A percentile compares a stretch with the other conserved stretches of the same genome.
phyloP scores from a whole-genome alignment of 92 coral and sea anemone genomes.

The Zoanthus solanderi region DNA sequence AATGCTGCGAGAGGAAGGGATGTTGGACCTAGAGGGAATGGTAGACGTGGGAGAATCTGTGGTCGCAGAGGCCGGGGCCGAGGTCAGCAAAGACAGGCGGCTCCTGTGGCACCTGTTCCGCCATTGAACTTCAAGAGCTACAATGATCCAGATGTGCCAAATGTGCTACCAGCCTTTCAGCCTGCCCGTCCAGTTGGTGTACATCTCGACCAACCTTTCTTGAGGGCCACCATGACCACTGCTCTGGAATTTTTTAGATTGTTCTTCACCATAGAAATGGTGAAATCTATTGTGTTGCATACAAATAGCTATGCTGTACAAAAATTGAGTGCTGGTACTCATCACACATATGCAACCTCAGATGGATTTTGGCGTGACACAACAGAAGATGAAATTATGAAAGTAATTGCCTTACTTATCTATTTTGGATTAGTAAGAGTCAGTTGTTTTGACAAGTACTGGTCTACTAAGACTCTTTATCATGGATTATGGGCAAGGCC shows the following conservation, averaged over 20 bases:
- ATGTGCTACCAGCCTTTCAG: conserved; percentile 62
- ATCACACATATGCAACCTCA: conserved; percentile 35
- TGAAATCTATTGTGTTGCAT: conserved; percentile 48
- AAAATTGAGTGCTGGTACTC: conserved; percentile 48
- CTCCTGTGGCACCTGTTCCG: conserved; percentile 27
- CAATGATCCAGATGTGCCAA: conserved; percentile 60
- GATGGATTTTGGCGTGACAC: conserved; percentile 75
- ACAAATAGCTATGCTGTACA: conserved; percentile 72
- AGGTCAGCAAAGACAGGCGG: conserved; percentile 10
- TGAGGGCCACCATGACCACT: conserved; percentile 66
- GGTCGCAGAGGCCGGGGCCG: conserved; percentile 34
- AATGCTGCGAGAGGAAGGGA: conserved; percentile 38
- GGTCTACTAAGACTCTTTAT: conserved; percentile 76
- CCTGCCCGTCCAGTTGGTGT: conserved; percentile 69
- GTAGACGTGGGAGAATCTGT: conserved; percentile 41
- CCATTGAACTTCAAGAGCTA: conserved; percentile 53
- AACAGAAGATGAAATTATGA: conserved; percentile 63
- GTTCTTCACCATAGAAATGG: conserved; percentile 69
- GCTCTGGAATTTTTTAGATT: conserved; percentile 73
- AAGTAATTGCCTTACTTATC: conserved; percentile 63
- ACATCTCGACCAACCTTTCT: conserved; percentile 50
- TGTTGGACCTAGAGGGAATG: conserved; percentile 38
- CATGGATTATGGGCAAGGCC: conserved; percentile 80
- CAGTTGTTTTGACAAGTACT: conserved; percentile 54
- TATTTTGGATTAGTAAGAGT: conserved; percentile 76